These are phyloP conservation scores for Drosophila pseudotalamancana DNA, from an alignment of 2,888 invertebrate species.

Conservation along the genomic window DNA sequence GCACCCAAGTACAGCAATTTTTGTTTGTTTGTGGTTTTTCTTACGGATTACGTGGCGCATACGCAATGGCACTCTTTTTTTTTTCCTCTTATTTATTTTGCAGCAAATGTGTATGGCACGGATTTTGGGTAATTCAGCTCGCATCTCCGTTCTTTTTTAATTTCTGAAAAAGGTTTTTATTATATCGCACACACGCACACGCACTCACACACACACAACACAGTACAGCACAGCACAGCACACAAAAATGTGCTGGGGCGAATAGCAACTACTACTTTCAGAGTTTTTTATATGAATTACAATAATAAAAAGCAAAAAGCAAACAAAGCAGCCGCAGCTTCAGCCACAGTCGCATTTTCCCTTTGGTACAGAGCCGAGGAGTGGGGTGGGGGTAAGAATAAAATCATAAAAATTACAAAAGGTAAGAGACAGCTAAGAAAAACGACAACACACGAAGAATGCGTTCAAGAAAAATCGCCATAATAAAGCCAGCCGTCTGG, in stretches of 20 bases:
- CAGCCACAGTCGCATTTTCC: slow-evolving; percentile 28
- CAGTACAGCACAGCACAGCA: too few relatives aligned
- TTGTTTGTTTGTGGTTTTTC: neutral
- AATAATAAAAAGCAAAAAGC: slow-evolving; percentile 66
- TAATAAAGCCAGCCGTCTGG: slow-evolving; percentile 71
- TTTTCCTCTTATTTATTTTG: neutral
- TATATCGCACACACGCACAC: slow-evolving; percentile 43
- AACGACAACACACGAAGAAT: slow-evolving; percentile 73
- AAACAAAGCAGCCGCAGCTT: slow-evolving; percentile 43
- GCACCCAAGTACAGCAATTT: slow-evolving; percentile 17
- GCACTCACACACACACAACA: slow-evolving; percentile 31
- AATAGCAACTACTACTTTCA: slow-evolving; percentile 38
- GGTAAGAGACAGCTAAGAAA: slow-evolving; percentile 63
- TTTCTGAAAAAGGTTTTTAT: slow-evolving; percentile 78
- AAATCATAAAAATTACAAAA: slow-evolving; percentile 81
- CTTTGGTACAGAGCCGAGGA: slow-evolving; percentile 19
- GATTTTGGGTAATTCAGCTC: slow-evolving; percentile 54
- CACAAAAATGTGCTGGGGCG: slow-evolving; percentile 10
- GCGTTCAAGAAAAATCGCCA: slow-evolving; percentile 79
- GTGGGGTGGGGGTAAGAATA: slow-evolving; percentile 49
- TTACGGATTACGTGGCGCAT: slow-evolving; percentile 47
- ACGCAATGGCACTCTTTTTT: slow-evolving; percentile 40
- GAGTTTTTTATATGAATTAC: slow-evolving; percentile 68
- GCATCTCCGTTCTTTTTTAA: slow-evolving; percentile 67
- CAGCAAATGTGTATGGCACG: slow-evolving; percentile 40